phyloP scores from a whole-genome alignment of 2,888 invertebrate species.

The Rapana venosa region DNA sequence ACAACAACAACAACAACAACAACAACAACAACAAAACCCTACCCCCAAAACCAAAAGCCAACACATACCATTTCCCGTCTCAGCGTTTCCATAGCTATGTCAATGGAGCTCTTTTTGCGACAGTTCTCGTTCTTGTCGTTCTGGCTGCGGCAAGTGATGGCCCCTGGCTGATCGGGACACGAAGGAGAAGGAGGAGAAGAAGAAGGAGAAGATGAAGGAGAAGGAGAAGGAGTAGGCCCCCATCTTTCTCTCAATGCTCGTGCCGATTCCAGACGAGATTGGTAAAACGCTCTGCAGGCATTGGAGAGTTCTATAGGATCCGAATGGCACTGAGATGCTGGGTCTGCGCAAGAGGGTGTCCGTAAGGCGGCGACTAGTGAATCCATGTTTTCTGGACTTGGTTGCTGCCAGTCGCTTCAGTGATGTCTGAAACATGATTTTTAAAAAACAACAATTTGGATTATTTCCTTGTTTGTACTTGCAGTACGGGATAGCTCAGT shows the following conservation, averaged over 20 bases:
- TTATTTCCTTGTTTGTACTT: too few relatives aligned
- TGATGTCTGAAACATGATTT: background rate
- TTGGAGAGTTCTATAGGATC: constrained; percentile 65
- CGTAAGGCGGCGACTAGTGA: background rate
- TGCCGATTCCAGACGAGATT: constrained; percentile 54
- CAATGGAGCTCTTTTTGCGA: constrained; percentile 54
- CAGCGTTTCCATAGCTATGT: constrained; percentile 62
- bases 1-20: background rate
- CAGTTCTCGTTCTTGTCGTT: constrained; percentile 43
- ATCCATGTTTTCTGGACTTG: constrained; percentile 3
- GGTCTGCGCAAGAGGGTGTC: background rate
- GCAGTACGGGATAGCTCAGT: too few relatives aligned
- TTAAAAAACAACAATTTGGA: too few relatives aligned
- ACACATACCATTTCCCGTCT: constrained; percentile 67
- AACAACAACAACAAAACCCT: too few relatives aligned
- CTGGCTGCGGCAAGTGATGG: background rate
- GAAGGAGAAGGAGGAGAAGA: background rate
- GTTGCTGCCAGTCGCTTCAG: too few relatives aligned
- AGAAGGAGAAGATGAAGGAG: background rate
- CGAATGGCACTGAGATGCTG: constrained; percentile 3
- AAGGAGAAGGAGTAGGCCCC: background rate
- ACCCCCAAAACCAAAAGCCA: background rate
- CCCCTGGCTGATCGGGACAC: background rate
- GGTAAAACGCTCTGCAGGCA: constrained; percentile 63
- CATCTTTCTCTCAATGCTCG: constrained; percentile 52